A percentile compares a stretch with the other conserved stretches of the same genome.
Evolutionary conservation across 2,797 vertebrate genomes (phyloP).

Genomic region (Adelosebastes latens): DNA sequence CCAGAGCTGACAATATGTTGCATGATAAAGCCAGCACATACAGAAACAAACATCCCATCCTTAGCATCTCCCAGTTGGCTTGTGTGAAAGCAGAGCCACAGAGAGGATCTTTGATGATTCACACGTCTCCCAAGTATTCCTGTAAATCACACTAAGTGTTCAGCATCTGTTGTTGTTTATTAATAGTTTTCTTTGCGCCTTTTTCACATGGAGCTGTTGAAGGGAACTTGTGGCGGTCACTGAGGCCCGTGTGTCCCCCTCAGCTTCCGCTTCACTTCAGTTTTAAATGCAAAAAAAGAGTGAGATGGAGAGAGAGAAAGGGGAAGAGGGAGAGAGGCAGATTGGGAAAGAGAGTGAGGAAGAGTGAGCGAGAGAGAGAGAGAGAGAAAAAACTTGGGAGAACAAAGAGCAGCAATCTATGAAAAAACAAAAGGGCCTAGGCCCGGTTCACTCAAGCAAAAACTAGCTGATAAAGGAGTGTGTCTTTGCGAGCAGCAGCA

Average conservation of each 20-base stretch:
- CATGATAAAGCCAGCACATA: conserved; percentile 63
- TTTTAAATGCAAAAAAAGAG: conserved; percentile 49
- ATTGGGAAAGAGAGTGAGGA: conserved; percentile 44
- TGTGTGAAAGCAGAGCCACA: conserved; percentile 44
- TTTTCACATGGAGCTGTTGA: conserved; percentile 8
- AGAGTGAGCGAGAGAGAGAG: conserved; percentile 52
- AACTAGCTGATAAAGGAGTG: conserved; percentile 91
- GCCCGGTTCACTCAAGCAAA: conserved; percentile 93
- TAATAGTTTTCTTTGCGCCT: conserved; percentile 31
- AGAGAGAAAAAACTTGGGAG: conserved; percentile 78
- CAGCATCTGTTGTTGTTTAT: conserved; percentile 75
- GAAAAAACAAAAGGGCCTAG: conserved; percentile 92
- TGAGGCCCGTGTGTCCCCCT: conserved; percentile 60
- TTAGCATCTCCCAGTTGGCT: conserved; percentile 64
- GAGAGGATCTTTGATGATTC: conserved; percentile 64
- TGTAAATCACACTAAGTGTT: conserved; percentile 58
- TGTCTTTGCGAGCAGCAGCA: conserved; percentile 90
- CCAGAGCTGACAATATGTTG: conserved; percentile 55
- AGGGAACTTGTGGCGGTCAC: conserved; percentile 34
- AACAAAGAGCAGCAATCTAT: conserved; percentile 94
- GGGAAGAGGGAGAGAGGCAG: conserved; percentile 15
- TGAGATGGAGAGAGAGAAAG: conserved; percentile 23
- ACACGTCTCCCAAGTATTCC: conserved; percentile 51
- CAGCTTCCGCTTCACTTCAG: conserved; percentile 80
- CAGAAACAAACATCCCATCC: conserved; percentile 71